phyloP scores from a whole-genome alignment of 2,797 vertebrate species.

The Leucoraja ocellata region DNA sequence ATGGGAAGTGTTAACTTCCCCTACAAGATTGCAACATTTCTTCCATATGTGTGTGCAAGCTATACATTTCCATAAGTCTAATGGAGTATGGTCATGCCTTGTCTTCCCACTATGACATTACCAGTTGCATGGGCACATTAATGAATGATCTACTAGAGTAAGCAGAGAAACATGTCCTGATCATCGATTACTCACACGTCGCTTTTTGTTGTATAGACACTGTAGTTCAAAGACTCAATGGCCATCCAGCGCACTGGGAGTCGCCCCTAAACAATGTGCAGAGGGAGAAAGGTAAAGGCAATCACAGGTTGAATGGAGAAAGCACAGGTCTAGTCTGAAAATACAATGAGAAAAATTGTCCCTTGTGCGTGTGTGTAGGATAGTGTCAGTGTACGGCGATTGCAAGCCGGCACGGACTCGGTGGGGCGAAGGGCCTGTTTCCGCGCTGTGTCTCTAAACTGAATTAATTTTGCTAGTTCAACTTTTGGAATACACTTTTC shows the following conservation, averaged over 20 bases:
- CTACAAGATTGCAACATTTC: neutral
- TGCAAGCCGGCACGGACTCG: no score
- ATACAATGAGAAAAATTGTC: neutral
- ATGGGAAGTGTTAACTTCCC: no score
- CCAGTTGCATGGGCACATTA: neutral
- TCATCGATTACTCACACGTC: constrained; percentile 79
- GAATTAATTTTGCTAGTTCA: no score
- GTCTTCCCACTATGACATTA: no score
- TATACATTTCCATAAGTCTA: neutral
- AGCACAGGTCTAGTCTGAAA: neutral
- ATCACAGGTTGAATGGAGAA: neutral
- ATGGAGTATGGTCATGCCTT: neutral
- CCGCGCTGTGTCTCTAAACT: no score
- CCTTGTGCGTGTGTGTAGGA: neutral
- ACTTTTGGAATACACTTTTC: no score
- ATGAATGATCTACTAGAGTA: neutral
- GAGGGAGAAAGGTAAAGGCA: neutral
- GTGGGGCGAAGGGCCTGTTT: no score
- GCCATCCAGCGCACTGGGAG: constrained; percentile 98
- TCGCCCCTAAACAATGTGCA: constrained; percentile 67
- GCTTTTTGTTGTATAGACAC: constrained; percentile 93
- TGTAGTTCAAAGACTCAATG: constrained; percentile 96
- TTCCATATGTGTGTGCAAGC: neutral
- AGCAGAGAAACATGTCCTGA: neutral
- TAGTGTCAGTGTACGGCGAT: no score